Evolutionary conservation across 92 coral and sea anemone species (phyloP).

Genomic region (Anthopleura xanthogrammica): DNA sequence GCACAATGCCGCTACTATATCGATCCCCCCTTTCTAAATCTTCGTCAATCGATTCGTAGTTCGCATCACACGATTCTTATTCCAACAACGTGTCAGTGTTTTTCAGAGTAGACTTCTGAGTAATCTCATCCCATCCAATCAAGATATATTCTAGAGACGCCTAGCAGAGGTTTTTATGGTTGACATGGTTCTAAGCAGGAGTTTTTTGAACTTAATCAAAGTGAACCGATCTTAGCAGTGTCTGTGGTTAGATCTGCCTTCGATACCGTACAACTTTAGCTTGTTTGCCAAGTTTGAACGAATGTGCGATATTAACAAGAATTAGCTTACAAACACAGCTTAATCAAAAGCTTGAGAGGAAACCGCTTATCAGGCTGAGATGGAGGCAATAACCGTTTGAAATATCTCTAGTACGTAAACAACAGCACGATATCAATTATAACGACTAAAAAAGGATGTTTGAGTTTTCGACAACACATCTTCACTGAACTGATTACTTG

Average conservation of each 20-base stretch:
- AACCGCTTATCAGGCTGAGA: constrained; percentile 19
- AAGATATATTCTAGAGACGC: not conserved
- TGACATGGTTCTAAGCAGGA: constrained; percentile 31
- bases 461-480: not conserved
- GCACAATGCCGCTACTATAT: not conserved
- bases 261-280: constrained; percentile 44
- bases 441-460: not conserved
- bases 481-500: not conserved
- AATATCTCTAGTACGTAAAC: constrained; percentile 21
- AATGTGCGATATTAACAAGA: constrained; percentile 24
- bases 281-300: constrained; percentile 35
- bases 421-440: constrained; percentile 34
- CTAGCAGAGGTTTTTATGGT: constrained; percentile 9
- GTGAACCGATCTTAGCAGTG: constrained; percentile 2
- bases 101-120: not conserved
- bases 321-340: constrained; percentile 31
- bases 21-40: not conserved
- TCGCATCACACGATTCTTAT: not conserved
- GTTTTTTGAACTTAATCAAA: constrained; percentile 22
- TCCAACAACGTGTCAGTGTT: not conserved
- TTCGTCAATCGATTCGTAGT: too few relatives aligned
- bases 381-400: not conserved
- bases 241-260: constrained; percentile 34
- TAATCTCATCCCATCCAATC: constrained; percentile 14
- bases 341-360: constrained; percentile 28